Conservation (phyloP, 1,140 invertebrate species). For the Lamellibrachia luymesi region DNA sequence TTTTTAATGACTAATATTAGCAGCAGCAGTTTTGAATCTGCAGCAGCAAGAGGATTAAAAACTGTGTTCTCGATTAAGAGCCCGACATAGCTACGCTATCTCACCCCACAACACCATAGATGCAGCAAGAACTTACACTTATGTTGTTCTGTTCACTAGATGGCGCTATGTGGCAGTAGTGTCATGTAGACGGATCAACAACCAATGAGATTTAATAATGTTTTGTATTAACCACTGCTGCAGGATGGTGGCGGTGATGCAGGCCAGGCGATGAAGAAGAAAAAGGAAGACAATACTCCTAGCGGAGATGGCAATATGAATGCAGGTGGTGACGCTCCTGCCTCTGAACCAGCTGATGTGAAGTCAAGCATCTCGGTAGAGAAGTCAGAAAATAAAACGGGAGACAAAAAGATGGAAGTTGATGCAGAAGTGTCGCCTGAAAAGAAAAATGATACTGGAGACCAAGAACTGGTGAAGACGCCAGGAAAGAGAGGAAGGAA, state of each 20-base stretch:
- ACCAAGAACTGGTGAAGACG: slow-evolving; percentile 20
- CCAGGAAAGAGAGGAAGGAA: slow-evolving; percentile 16
- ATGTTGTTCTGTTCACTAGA: too few species aligned
- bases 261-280: background rate
- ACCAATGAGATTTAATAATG: background rate
- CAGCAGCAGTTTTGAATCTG: too few species aligned
- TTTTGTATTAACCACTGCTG: background rate
- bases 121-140: too few species aligned
- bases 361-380: background rate
- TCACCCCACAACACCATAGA: too few species aligned
- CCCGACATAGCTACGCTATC: too few species aligned
- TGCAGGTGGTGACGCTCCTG: slow-evolving; percentile 9
- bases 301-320: slow-evolving; percentile 19
- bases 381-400: background rate
- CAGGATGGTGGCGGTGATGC: background rate
- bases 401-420: background rate
- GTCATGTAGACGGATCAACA: too few species aligned
- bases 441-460: slow-evolving; percentile 5
- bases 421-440: slow-evolving; percentile 14
- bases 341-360: background rate
- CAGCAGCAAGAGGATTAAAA: too few species aligned
- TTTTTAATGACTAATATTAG: too few species aligned
- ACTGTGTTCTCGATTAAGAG: too few species aligned
- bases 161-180: too few species aligned
- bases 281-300: slow-evolving; percentile 14